Base-by-base conservation (phyloP, 2,888 invertebrate genomes). In the Ceriagrion tenellum region DNA sequence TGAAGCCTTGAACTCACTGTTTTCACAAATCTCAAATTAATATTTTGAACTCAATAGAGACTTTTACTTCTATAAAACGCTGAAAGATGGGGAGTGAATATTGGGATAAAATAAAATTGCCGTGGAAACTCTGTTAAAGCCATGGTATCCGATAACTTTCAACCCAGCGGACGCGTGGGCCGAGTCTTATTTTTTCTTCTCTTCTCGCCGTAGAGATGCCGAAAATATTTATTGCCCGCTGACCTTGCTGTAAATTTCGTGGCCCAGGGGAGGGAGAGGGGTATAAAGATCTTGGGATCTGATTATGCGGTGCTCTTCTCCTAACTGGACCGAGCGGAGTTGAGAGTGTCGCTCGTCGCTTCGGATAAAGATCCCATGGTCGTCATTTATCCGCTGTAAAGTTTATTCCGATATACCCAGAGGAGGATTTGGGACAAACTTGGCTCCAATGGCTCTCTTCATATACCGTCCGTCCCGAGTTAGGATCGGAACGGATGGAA, bases 151-250 rank as follows among this genome's bases (percentile, higher is more conserved):
- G 59, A 59, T 8, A 20, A 6, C 12, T 59, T 20, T 16, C 0
- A 69, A 23, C 23, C 69, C 26, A 26, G 18, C n/a, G 35, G 13
- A 81, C 81, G 3, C 16, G 35, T 81, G 47, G 47, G 16, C 69
- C 12, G 26, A 35, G 81, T 81, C 35, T 10, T n/a, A 30, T 81
- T 81, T 81, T 35, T 81, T 81, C 18, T 81, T 35, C 35, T 81
- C 35, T 81, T 35, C 30, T 20, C 26, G 69, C 69, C 18, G 4
- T n/a, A 35, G n/a, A 35, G 81, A 30, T 81, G 69, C 81, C 30
- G 81, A 81, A 81, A 81, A 81, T 81, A 35, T 81, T 81, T 81
- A 81, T 81, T 35, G 35, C 81, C 16, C 30, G 35, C 81, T 81
- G 81, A 81, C 30, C 81, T 81, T 35, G 30, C n/a, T 81, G 35